phyloP scores from a whole-genome alignment of 35 echinoderm and acorn worm genomes.

The Hemicentrotus pulcherrimus region DNA sequence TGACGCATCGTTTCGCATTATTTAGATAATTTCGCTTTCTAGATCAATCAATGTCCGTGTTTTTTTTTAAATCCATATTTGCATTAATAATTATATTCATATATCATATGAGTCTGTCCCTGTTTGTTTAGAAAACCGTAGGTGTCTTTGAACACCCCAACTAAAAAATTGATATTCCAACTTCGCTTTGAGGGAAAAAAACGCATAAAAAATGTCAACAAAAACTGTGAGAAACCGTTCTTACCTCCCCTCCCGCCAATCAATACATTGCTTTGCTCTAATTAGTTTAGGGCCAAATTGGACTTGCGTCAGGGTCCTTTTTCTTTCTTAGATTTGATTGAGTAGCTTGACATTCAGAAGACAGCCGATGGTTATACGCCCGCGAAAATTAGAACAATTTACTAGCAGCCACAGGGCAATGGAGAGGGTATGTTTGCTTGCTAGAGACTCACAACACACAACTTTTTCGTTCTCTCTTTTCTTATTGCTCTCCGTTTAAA shows the following conservation, averaged over 20 bases:
- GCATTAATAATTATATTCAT: too few relatives aligned
- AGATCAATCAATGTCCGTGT: too few relatives aligned
- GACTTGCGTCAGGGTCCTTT: conserved; percentile 32
- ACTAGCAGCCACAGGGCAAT: neutral
- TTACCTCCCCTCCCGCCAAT: neutral
- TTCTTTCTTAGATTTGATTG: conserved; percentile 11
- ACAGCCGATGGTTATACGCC: neutral
- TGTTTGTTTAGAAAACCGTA: too few relatives aligned
- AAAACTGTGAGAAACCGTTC: neutral
- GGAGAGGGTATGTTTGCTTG: conserved; percentile 7
- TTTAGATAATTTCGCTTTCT: too few relatives aligned
- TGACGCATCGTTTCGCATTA: too few relatives aligned
- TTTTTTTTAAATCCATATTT: too few relatives aligned
- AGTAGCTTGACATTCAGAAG: conserved; percentile 21
- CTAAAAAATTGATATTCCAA: neutral
- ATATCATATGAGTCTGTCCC: too few relatives aligned
- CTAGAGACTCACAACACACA: neutral
- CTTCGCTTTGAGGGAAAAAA: neutral
- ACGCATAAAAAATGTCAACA: neutral
- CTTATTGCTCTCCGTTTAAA: neutral
- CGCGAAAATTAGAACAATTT: conserved; percentile 47
- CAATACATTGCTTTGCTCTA: conserved; percentile 13
- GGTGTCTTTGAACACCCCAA: neutral
- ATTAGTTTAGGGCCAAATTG: conserved; percentile 41
- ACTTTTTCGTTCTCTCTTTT: neutral